Conservation (phyloP, 2,113 vertebrate genomes). For the Bambusicola thoracicus region DNA sequence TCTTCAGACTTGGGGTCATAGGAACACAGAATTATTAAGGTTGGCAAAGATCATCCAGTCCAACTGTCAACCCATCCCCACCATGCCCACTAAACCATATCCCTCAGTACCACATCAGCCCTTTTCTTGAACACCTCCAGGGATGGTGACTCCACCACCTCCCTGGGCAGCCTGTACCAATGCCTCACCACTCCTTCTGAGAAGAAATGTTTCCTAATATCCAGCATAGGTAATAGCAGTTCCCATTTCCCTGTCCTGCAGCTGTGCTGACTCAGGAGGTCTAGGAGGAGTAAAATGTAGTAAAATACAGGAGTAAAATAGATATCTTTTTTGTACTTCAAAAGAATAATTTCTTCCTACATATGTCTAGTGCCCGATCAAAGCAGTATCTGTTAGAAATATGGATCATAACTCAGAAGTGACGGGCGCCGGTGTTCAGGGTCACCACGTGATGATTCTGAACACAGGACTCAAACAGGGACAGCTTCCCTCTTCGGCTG, state of each 20-base stretch:
- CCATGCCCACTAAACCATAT: too few species aligned
- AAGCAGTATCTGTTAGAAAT: background rate
- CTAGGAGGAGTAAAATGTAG: background rate
- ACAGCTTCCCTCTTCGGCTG: slow-evolving; percentile 28
- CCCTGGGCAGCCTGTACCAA: too few species aligned
- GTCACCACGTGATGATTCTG: background rate
- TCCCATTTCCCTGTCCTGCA: background rate
- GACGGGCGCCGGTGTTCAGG: background rate
- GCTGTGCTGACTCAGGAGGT: slow-evolving; percentile 6
- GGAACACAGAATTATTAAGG: too few species aligned
- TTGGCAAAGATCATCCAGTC: too few species aligned
- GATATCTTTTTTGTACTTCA: background rate
- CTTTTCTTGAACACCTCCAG: too few species aligned
- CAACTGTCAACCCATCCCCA: too few species aligned
- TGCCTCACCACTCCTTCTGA: too few species aligned
- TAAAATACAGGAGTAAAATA: background rate
- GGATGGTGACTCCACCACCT: too few species aligned
- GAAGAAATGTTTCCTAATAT: too few species aligned
- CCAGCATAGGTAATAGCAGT: background rate
- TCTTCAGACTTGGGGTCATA: background rate
- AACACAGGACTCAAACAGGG: slow-evolving; percentile 34
- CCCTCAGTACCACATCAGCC: too few species aligned
- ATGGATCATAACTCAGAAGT: slow-evolving; percentile 19
- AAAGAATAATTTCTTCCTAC: slow-evolving; percentile 14
- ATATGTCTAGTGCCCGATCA: background rate